Percentiles rank a stretch among this genome's conserved stretches.
phyloP scores from a whole-genome alignment of 64 coral and sea anemone genomes.

The Porites australiensis region DNA sequence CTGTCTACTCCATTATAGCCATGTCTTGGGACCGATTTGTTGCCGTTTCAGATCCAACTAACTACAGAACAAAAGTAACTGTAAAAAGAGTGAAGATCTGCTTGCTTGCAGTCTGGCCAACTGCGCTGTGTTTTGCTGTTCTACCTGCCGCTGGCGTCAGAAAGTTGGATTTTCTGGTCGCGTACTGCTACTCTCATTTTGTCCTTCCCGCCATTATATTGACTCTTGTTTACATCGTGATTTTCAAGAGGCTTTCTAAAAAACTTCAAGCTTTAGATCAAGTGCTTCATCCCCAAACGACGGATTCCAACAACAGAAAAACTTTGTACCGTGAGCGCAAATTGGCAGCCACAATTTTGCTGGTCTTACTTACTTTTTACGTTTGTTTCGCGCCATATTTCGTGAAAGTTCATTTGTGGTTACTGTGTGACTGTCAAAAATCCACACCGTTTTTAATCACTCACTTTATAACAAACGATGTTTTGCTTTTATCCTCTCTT shows the following conservation, averaged over 20 bases:
- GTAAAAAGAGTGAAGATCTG: constrained; percentile 24
- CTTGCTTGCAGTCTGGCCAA: constrained; percentile 4
- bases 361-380: constrained; percentile 29
- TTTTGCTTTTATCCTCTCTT: constrained; percentile 7
- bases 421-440: background rate
- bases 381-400: constrained; percentile 21
- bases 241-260: background rate
- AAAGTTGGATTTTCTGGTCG: constrained; percentile 24
- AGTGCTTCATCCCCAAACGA: background rate
- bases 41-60: constrained; percentile 5
- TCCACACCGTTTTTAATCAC: background rate
- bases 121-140: background rate
- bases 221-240: background rate
- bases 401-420: constrained; percentile 9
- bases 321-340: background rate
- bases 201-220: background rate
- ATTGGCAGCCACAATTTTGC: background rate
- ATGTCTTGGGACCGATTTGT: constrained; percentile 35
- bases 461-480: constrained; percentile 22
- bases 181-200: constrained; percentile 22
- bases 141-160: constrained; percentile 10
- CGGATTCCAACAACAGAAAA: background rate
- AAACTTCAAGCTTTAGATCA: constrained; percentile 6
- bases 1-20: background rate
- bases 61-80: constrained; percentile 28